Evolutionary conservation across 2,888 invertebrate species (phyloP), one percentile per base, ranked within the genome.

Genomic region (Melanostoma mellinum): DNA sequence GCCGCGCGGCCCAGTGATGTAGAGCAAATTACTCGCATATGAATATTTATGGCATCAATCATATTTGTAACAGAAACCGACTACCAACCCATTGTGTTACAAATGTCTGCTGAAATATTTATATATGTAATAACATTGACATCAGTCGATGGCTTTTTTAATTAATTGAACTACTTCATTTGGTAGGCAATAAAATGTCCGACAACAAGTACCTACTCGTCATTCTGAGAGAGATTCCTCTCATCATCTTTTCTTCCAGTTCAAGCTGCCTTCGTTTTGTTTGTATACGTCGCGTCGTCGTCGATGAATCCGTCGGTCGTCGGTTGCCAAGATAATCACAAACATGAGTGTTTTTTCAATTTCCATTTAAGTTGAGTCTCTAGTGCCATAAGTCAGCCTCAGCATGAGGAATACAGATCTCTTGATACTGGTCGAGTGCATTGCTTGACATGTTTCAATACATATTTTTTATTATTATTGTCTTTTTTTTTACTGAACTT

Each of bases 311-410:
- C 10, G n/a, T 38, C 6, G 56, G 9, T 42, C 48, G 38, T 60
- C 20, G 36, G 68, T 40, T 76, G 67, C 53, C 20, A 76, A 76
- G 68, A 76, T 68, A 61, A 76, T 68, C 75, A 53, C 53, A 46
- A 53, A 33, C 33, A 53, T 46, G 40, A 60, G 68, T 40, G 75
- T 68, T 52, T 48, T 30, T 56, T 32, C 50, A 67, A 61, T 58
- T 61, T 38, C 32, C 46, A 63, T 61, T 10, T n/a, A 20, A 53
- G 42, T 74, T 10, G 9, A 36, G 71, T 52, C 65, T 71, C 56
- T 52, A 72, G 65, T 72, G 36, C 67, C 60, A 38, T 53, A 48
- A 63, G 55, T 55, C 8, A 20, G 36, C 68, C 30, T 6, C 9
- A 50, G 5, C 5, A 48, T 4, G 48, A 35, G 48, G 60, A 65